A percentile compares a stretch with the other conserved stretches of the same genome.
These are phyloP conservation scores for Zeuzera pyrina DNA, from an alignment of 2,888 invertebrate species.

Conservation along the genomic window DNA sequence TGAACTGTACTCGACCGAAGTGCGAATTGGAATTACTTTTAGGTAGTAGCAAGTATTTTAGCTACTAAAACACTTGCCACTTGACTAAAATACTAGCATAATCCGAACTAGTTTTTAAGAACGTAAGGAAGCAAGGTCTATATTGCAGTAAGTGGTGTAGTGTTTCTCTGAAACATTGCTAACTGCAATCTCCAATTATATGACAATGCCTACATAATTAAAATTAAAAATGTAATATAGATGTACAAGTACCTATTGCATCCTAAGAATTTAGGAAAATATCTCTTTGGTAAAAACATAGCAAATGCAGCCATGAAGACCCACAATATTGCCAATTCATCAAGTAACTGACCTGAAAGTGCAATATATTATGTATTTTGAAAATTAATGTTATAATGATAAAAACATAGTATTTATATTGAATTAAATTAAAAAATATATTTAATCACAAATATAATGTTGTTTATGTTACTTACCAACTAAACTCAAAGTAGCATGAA, in stretches of 20 bases:
- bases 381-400: background rate
- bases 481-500: conserved; percentile 87
- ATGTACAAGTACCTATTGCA: conserved; percentile 76
- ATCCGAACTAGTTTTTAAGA: too few species aligned
- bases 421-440: background rate
- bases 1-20: too few species aligned
- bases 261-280: conserved; percentile 77
- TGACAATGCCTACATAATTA: too few species aligned
- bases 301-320: conserved; percentile 84
- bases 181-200: too few species aligned
- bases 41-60: too few species aligned
- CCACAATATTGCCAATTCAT: conserved; percentile 88
- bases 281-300: conserved; percentile 80
- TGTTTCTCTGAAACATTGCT: too few species aligned
- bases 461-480: conserved; percentile 77
- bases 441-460: background rate
- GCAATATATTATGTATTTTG: background rate
- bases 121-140: too few species aligned
- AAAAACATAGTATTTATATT: background rate
- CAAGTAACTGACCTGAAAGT: conserved; percentile 80
- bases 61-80: too few species aligned
- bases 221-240: background rate
- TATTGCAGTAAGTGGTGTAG: too few species aligned
- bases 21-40: too few species aligned
- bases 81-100: too few species aligned